phyloP scores from a whole-genome alignment of 2,797 vertebrate species.

The Acanthurus tractus region DNA sequence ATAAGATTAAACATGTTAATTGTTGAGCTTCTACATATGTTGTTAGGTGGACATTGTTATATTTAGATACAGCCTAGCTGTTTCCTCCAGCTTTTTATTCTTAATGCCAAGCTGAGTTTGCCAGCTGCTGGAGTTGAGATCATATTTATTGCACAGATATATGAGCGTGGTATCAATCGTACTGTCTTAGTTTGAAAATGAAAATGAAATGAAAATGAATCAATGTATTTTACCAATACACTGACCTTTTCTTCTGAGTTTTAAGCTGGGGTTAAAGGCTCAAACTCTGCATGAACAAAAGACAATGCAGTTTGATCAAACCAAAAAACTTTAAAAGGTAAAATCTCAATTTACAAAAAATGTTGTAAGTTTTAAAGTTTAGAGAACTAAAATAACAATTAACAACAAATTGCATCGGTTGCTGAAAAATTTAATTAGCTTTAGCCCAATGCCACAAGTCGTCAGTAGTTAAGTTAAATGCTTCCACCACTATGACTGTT shows the following conservation, averaged over 20 bases:
- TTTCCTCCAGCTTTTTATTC: too few relatives aligned
- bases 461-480: background rate
- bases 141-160: too few relatives aligned
- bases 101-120: background rate
- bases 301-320: background rate
- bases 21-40: too few relatives aligned
- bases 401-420: too few relatives aligned
- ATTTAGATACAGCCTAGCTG: too few relatives aligned
- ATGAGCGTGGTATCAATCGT: background rate
- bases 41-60: too few relatives aligned
- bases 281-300: background rate
- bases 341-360: too few relatives aligned
- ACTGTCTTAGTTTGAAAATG: background rate
- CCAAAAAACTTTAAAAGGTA: background rate
- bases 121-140: background rate
- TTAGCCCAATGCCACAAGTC: background rate
- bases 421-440: too few relatives aligned
- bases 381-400: background rate
- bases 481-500: background rate
- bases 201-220: too few relatives aligned
- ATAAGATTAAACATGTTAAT: too few relatives aligned
- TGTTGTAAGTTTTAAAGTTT: background rate
- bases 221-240: background rate
- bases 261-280: background rate
- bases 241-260: background rate